Evolutionary conservation across 2,113 vertebrate species (phyloP), one percentile per base, ranked within the genome.

Genomic region (Climacteris rufus): DNA sequence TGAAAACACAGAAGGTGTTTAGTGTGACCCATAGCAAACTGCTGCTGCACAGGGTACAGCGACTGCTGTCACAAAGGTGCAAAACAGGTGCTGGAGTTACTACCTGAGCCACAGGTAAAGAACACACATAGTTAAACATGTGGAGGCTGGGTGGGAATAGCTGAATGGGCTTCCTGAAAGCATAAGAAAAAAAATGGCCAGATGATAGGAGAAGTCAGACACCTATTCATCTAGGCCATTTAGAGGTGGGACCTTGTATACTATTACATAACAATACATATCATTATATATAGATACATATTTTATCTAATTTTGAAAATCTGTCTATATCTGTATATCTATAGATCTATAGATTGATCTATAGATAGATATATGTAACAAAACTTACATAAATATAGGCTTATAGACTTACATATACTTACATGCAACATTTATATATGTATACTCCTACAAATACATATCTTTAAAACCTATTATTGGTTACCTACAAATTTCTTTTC

Each of bases 91-190:
- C 33, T 65, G 61, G 28, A 18, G 33, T n/a, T 50, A 28, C n/a
- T 24, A 24, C 6, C 11, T 2, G 7, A 64, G 15, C 18, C 2
- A 2, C 30, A 63, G 22, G 5, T 56, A 40, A 78, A 47, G 7
- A 66, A 24, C 0, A 2, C 15, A 7, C 14, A 10, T 13, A 54
- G 4, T 49, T 64, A 69, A 65, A 60, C 20, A 10, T 5, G 1
- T 39, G 52, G 44, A 77, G 65, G 4, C n/a, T 77, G 31, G 1
- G 11, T 44, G 11, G n/a, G 11, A 86, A 23, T 10, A 39, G 27
- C 11, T 31, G 17, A 83, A 61, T 0, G 0, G 8, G 7, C n/a
- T 77, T 65, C 8, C 8, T 4, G 5, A 77, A 45, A 45, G n/a
- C 13, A 14, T 0, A 39, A 17, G 24, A 40, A 65, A 31, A 83